A percentile compares a stretch with the other conserved stretches of the same genome.
Conservation (phyloP, 2,113 vertebrate species). For the Apistogramma diplotaenia region DNA sequence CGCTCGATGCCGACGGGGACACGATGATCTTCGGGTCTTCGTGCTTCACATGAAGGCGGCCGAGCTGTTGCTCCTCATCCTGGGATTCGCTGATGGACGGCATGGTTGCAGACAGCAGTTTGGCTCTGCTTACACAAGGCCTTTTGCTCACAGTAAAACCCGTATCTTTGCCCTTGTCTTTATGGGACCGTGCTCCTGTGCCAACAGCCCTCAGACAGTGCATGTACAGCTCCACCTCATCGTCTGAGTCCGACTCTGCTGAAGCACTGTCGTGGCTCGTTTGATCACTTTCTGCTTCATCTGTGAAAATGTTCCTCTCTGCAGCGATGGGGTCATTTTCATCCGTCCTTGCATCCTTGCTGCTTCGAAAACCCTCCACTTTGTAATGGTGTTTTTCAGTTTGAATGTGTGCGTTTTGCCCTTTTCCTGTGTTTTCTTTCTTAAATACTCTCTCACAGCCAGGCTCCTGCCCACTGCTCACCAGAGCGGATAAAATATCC, state of each 20-base stretch:
- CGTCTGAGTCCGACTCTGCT: conserved; percentile 67
- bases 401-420: not conserved
- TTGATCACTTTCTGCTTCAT: conserved; percentile 24
- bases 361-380: not conserved
- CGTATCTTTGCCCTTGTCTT: conserved; percentile 1
- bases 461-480: conserved; percentile 9
- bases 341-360: not conserved
- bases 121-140: conserved; percentile 37
- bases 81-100: conserved; percentile 70
- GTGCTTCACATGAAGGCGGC: conserved; percentile 2
- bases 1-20: conserved; percentile 17
- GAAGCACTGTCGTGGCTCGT: conserved; percentile 25
- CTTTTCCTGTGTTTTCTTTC: not conserved
- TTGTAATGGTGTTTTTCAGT: not conserved
- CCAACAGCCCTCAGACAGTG: conserved; percentile 66
- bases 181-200: not conserved
- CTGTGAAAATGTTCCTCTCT: not conserved
- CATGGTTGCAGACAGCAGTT: conserved; percentile 49
- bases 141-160: conserved; percentile 30
- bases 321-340: not conserved
- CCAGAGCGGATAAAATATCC: conserved; percentile 16
- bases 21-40: not conserved
- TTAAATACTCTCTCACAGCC: not conserved
- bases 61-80: conserved; percentile 63
- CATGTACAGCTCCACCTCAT: conserved; percentile 77